Conservation (phyloP, 2,113 vertebrate genomes). For the Tamias sibiricus region DNA sequence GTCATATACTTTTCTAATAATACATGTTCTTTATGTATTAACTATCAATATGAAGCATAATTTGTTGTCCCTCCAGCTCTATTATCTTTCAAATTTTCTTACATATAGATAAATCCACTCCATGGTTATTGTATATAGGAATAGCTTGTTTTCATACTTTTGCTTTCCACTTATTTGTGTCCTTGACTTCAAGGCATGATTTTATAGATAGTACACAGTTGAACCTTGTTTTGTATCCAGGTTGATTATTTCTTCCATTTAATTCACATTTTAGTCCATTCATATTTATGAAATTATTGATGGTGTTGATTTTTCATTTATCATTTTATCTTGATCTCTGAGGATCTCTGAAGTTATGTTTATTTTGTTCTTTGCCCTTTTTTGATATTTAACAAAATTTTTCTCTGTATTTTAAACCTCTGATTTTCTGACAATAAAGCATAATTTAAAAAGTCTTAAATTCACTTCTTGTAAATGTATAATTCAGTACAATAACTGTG, state of each 20-base stretch:
- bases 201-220: not conserved
- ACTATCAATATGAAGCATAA: not conserved
- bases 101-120: not conserved
- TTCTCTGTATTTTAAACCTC: not conserved
- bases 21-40: not conserved
- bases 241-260: not conserved
- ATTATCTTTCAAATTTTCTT: not conserved
- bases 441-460: not conserved
- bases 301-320: not conserved
- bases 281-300: not conserved
- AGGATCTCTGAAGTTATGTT: not conserved
- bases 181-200: not conserved
- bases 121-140: not conserved
- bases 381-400: not conserved
- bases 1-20: not conserved
- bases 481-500: not conserved
- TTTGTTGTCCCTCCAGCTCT: not conserved
- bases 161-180: not conserved
- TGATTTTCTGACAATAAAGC: not conserved
- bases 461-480: not conserved
- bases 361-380: not conserved
- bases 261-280: not conserved
- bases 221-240: not conserved
- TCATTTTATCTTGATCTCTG: not conserved
- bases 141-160: not conserved